Percentiles rank a stretch among this genome's conserved stretches.
Conservation (phyloP, 2,888 invertebrate genomes). For the Omphaloscelis lunosa region DNA sequence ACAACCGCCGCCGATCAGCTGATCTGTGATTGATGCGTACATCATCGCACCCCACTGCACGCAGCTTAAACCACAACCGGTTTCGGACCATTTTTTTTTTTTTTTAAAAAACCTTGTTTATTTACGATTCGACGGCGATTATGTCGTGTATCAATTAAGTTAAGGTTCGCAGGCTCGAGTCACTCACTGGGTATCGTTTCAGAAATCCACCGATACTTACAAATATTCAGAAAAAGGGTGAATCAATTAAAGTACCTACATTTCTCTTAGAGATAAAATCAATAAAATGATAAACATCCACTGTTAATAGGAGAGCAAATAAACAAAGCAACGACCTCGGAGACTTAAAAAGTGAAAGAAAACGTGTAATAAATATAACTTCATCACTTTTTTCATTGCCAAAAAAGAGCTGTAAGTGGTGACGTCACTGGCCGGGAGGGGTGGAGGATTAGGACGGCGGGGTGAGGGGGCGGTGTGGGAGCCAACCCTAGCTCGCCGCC, state of each 20-base stretch:
- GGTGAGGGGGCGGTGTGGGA: slow-evolving; percentile 73
- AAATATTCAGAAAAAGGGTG: slow-evolving; percentile 23
- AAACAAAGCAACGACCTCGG: slow-evolving; percentile 74
- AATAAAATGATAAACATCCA: slow-evolving; percentile 29
- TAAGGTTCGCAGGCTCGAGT: slow-evolving; percentile 61
- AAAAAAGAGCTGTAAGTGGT: slow-evolving; percentile 86
- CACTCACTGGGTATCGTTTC: slow-evolving; percentile 41
- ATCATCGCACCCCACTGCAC: slow-evolving; percentile 75
- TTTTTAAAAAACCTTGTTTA: slow-evolving; percentile 77
- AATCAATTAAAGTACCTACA: not conserved
- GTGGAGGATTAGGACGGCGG: slow-evolving; percentile 85
- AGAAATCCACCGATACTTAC: slow-evolving; percentile 10
- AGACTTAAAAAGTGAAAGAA: slow-evolving; percentile 69
- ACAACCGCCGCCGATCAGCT: slow-evolving; percentile 84
- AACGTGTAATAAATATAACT: slow-evolving; percentile 77
- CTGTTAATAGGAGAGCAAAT: slow-evolving; percentile 53
- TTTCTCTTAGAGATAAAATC: slow-evolving; percentile 27
- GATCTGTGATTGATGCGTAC: slow-evolving; percentile 85
- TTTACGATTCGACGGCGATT: slow-evolving; percentile 71
- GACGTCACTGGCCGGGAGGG: slow-evolving; percentile 87
- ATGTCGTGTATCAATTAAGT: slow-evolving; percentile 77
- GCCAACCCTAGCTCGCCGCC: slow-evolving; percentile 75
- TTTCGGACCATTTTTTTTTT: slow-evolving; percentile 82
- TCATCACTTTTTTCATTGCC: slow-evolving; percentile 86
- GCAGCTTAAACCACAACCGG: slow-evolving; percentile 80